phyloP scores from a whole-genome alignment of 1,140 invertebrate species.

The Bombus cullumanus region DNA sequence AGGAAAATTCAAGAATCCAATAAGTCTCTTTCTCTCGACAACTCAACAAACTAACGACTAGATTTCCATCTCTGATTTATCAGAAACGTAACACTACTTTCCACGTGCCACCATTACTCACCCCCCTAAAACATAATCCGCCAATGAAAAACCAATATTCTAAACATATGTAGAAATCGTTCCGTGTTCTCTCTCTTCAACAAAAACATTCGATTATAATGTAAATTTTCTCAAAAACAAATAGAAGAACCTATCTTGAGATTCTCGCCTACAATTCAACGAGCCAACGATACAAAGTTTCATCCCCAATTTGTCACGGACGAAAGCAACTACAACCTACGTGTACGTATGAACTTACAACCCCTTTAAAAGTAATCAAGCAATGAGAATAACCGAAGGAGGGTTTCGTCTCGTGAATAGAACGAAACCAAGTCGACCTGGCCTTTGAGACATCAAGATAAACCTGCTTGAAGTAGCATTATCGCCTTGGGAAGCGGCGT shows the following conservation, averaged over 20 bases:
- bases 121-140: not conserved
- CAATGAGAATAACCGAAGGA: not conserved
- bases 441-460: conserved; percentile 2
- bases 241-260: not conserved
- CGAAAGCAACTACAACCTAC: not conserved
- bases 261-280: not conserved
- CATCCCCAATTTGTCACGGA: not conserved
- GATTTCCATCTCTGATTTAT: not conserved
- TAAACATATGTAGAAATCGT: not conserved
- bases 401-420: not conserved
- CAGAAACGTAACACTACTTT: not conserved
- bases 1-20: not conserved
- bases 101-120: not conserved
- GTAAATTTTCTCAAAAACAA: not conserved
- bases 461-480: not conserved
- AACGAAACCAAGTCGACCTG: not conserved
- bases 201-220: not conserved
- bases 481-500: not conserved
- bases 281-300: not conserved
- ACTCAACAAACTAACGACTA: not conserved
- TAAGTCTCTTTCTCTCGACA: not conserved
- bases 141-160: not conserved
- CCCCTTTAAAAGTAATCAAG: too few relatives aligned
- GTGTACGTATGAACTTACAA: too few relatives aligned
- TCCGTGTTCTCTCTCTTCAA: not conserved